Evolutionary conservation across 2,888 invertebrate species (phyloP).

Genomic region (Gymnocheta viridis): DNA sequence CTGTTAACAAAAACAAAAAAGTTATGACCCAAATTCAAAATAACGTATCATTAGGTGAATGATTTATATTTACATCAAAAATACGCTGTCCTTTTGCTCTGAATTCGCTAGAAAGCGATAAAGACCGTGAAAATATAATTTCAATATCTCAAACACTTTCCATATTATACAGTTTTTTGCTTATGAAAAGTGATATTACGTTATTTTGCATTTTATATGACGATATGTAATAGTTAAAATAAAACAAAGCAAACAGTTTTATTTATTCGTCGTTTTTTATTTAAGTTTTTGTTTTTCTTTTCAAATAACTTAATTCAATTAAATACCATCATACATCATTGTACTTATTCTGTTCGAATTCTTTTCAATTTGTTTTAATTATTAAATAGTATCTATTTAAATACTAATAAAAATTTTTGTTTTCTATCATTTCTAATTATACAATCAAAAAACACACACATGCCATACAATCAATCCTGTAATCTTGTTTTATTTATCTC

Average conservation of each 20-base stretch:
- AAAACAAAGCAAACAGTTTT: constrained; percentile 1
- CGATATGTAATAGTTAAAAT: background rate
- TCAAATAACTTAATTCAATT: constrained; percentile 55
- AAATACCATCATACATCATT: constrained; percentile 39
- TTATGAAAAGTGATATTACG: no score
- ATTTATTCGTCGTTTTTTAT: constrained; percentile 8
- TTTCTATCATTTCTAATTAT: constrained; percentile 17
- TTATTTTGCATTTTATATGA: no score
- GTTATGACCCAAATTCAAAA: no score
- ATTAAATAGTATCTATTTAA: constrained; percentile 48
- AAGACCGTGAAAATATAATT: no score
- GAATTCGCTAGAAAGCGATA: no score
- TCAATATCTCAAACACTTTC: no score
- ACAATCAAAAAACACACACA: constrained; percentile 40
- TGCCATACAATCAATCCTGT: constrained; percentile 56
- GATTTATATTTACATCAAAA: no score
- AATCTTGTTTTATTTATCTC: constrained; percentile 51
- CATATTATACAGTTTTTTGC: no score
- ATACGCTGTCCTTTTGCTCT: no score
- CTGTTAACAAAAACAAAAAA: no score
- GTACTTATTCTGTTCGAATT: constrained; percentile 48
- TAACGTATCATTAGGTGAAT: no score
- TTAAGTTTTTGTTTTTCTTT: constrained; percentile 28
- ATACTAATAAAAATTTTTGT: constrained; percentile 34
- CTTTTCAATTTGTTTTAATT: constrained; percentile 1